Evolutionary conservation across 2,113 vertebrate species (phyloP), one percentile per base, ranked within the genome.

Genomic region (Tapirus terrestris): DNA sequence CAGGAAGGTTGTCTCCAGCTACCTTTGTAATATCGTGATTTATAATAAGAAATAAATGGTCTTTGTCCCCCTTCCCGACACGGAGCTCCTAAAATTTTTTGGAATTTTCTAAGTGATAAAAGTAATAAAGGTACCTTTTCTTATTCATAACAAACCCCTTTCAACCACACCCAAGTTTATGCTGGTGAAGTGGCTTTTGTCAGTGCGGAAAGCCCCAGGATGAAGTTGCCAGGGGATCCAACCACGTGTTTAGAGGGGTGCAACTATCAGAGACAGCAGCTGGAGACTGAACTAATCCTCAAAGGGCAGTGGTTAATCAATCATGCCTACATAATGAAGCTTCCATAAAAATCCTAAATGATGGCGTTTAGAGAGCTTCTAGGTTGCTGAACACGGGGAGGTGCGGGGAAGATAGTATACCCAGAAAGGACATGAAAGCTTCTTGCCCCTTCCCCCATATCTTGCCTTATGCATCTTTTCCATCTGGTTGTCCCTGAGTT

Each of bases 301-400:
- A 61, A 1, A 0, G 1, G 33, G 5, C 43, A 31, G 36, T 31
- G 39, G 70, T 39, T 39, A 58, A 61, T 79, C 63, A 51, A 68
- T 7, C 2, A 27, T 16, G 27, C 31, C 1, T 12, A 33, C 0
- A 11, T 29, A 39, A 36, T 0, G 12, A 53, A 16, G 12, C 70
- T n/a, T 75, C 56, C 31, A 31, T 21, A 58, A 67, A 89, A 76
- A 16, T 23, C 39, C 72, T 8, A 27, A 76, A 85, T 21, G 53
- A 58, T 6, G 11, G 25, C 33, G 33, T 61, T 29, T 53, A 20
- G 61, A 91, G 81, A 79, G 43, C 65, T 25, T 51, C 31, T 10
- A 51, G 61, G 63, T 1, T 86, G 88, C 79, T 48, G 25, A 43
- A 1, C 0, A 25, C 14, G 43, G 5, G 61, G 63, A 68, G 58